Evolutionary conservation across 2,797 vertebrate genomes (phyloP), one percentile per base, ranked within the genome.

Genomic region (Tachyglossus aculeatus): DNA sequence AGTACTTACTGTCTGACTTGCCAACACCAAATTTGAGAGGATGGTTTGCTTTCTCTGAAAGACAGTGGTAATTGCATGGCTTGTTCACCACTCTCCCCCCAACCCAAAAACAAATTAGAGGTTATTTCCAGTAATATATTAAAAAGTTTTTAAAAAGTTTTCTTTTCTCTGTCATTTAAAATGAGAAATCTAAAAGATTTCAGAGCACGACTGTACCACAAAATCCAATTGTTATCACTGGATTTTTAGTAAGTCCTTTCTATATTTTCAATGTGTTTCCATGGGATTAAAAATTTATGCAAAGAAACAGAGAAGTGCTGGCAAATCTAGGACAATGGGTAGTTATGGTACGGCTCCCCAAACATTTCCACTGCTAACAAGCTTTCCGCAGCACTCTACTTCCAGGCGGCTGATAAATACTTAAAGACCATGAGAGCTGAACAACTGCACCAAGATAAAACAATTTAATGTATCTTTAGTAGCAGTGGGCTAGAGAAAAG

Each of bases 251-350:
- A 79, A 71, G 52, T 48, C 55, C 67, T 82, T 83, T 45, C 55
- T 44, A 57, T 64, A 76, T 77, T 81, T 72, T 78, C 61, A 19
- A 60, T 69, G 37, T 25, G 61, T 53, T 43, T 73, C 52, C 64
- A 27, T 29, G 40, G 25, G 43, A 85, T 86, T 77, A 87, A 88
- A 85, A 74, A 87, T 88, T 87, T 55, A 87, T 85, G 74, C 79
- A 32, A 11, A 73, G 73, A 69, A 79, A 74, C 27, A 39, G 51
- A 78, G 55, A 70, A 55, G 60, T 62, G 37, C 27, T 45, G 50
- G 31, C 18, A 65, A 80, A 78, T 38, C 33, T 51, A 69, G 33
- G 21, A 13, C 31, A 32, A 31, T 38, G 15, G 32, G n/a, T 59
- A 18, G 18, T 51, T 51, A 60, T 29, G 58, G 27, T 41, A 18